Percentiles rank a stretch among this genome's conserved stretches.
phyloP scores from a whole-genome alignment of 1,140 invertebrate genomes.

The Maconellicoccus hirsutus region DNA sequence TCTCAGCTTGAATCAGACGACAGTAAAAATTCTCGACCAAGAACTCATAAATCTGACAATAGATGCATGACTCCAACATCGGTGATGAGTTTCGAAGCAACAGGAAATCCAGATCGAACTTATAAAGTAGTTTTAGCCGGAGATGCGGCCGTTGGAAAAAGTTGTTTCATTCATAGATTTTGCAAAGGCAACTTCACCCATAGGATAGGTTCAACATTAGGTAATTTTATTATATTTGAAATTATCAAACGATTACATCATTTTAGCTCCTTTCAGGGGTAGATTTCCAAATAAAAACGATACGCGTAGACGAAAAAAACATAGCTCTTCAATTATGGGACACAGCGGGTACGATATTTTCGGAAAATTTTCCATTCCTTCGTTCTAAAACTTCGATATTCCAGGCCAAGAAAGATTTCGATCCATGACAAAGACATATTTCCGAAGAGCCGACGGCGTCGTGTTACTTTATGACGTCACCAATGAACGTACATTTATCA shows the following conservation, averaged over 20 bases:
- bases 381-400: not conserved
- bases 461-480: conserved; percentile 55
- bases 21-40: not conserved
- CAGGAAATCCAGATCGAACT: conserved; percentile 43
- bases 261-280: conserved; percentile 39
- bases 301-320: conserved; percentile 46
- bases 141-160: conserved; percentile 55
- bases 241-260: no score
- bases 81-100: conserved; percentile 31
- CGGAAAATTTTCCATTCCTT: not conserved
- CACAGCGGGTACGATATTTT: conserved; percentile 43
- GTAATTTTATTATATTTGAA: conserved; percentile 35
- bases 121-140: conserved; percentile 54
- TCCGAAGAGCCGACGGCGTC: conserved; percentile 55
- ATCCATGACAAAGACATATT: conserved; percentile 56
- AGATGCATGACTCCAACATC: not conserved
- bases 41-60: not conserved
- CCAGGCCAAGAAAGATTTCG: conserved; percentile 45
- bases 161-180: conserved; percentile 50
- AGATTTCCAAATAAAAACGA: conserved; percentile 52
- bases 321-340: conserved; percentile 53
- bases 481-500: conserved; percentile 48
- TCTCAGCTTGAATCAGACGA: not conserved
- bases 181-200: conserved; percentile 46
- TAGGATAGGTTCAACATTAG: conserved; percentile 49